Percentiles rank a stretch among this genome's conserved stretches.
These are phyloP conservation scores for Iselma pallidipennis DNA, from an alignment of 2,888 invertebrate species.

Conservation along the genomic window DNA sequence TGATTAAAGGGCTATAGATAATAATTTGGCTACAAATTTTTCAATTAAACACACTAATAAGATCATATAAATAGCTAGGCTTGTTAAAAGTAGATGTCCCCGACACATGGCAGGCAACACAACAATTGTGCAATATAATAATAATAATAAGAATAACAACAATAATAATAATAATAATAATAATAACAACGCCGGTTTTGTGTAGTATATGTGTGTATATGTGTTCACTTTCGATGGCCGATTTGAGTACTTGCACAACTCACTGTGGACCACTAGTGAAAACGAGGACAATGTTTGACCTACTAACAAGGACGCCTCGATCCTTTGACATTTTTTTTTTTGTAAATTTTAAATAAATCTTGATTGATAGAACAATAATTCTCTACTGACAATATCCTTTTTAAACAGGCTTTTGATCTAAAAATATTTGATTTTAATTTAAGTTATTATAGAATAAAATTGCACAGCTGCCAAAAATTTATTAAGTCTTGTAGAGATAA, in stretches of 20 bases:
- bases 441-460: too few species aligned
- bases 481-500: too few species aligned
- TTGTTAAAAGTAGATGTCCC: conserved; percentile 12
- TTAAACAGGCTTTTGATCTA: too few species aligned
- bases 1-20: too few species aligned
- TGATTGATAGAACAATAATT: not conserved
- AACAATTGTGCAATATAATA: conserved; percentile 17
- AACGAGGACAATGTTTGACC: conserved; percentile 42
- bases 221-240: conserved; percentile 25
- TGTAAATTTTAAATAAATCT: not conserved
- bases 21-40: not conserved
- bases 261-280: conserved; percentile 35
- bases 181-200: not conserved
- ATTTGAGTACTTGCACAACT: conserved; percentile 26
- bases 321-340: not conserved
- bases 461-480: too few species aligned
- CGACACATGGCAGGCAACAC: conserved; percentile 16
- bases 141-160: not conserved
- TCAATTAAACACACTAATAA: not conserved
- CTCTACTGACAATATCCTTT: too few species aligned
- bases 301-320: conserved; percentile 34
- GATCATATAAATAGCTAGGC: not conserved
- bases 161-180: not conserved
- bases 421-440: too few species aligned
- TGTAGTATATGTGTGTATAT: not conserved